A percentile compares a stretch with the other conserved stretches of the same genome.
phyloP scores from a whole-genome alignment of 1,140 invertebrate species.

The Trichogramma pretiosum region DNA sequence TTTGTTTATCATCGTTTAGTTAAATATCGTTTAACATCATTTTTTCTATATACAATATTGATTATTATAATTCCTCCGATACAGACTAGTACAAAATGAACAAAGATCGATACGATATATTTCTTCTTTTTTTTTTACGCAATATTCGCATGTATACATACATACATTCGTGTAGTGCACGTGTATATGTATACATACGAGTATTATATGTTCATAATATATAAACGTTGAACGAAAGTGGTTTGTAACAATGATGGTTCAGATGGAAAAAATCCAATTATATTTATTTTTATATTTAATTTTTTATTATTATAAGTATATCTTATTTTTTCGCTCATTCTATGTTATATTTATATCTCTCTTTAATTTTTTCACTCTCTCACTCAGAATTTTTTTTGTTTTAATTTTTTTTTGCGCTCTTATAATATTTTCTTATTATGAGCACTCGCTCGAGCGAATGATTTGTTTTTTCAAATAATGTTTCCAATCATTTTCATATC shows the following conservation, averaged over 20 bases:
- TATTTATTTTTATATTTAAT: conserved; percentile 10
- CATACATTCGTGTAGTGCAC: background rate
- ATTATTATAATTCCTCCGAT: conserved; percentile 19
- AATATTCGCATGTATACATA: too few relatives aligned
- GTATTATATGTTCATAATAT: background rate
- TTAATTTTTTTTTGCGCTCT: background rate
- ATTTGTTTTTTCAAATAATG: too few relatives aligned
- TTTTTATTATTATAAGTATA: background rate
- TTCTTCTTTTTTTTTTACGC: background rate
- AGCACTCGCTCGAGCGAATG: too few relatives aligned
- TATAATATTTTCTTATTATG: too few relatives aligned
- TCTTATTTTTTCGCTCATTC: conserved; percentile 2
- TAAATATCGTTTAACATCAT: conserved; percentile 22
- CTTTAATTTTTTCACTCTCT: background rate
- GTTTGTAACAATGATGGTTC: background rate
- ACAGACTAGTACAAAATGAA: conserved; percentile 22
- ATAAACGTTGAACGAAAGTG: conserved; percentile 15
- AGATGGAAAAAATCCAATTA: conserved; percentile 13
- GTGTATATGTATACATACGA: too few relatives aligned
- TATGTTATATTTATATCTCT: too few relatives aligned
- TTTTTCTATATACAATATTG: conserved; percentile 20
- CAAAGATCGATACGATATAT: conserved; percentile 20
- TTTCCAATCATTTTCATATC: too few relatives aligned
- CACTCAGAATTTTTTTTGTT: too few relatives aligned
- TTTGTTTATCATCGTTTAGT: conserved; percentile 19